These are phyloP conservation scores for Pungitius pungitius DNA, from an alignment of 2,113 vertebrate species.

Conservation along the genomic window DNA sequence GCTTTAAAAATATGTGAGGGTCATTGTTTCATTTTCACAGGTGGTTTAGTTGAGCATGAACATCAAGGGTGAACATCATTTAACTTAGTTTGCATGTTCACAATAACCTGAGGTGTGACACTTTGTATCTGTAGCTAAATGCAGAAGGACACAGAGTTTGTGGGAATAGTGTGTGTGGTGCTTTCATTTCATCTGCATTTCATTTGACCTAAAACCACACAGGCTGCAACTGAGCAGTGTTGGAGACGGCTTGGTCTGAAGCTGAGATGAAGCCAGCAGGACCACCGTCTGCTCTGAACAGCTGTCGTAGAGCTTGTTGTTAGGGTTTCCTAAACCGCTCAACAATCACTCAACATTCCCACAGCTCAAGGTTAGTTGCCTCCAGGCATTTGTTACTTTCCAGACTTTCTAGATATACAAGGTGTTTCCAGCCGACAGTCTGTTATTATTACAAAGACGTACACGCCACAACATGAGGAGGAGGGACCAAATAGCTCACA, in stretches of 20 bases:
- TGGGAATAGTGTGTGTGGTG: neutral
- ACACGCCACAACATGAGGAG: neutral
- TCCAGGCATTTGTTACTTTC: conserved; percentile 6
- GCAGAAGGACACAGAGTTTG: neutral
- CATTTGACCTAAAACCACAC: too few species aligned
- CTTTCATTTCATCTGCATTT: too few species aligned
- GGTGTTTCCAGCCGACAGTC: neutral
- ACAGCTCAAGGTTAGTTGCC: neutral
- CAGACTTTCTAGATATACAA: neutral
- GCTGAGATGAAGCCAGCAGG: neutral
- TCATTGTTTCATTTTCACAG: neutral
- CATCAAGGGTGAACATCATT: neutral
- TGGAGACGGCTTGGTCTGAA: neutral
- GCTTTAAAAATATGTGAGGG: neutral
- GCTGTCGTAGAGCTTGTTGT: neutral
- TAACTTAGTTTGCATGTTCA: neutral
- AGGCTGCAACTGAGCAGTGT: too few species aligned
- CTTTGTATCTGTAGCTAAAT: neutral
- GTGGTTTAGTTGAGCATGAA: too few species aligned
- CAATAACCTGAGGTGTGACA: neutral
- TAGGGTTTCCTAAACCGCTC: too few species aligned
- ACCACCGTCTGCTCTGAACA: neutral
- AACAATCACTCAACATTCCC: neutral
- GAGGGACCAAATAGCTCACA: neutral
- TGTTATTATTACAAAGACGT: neutral